Percentiles rank a stretch among this genome's conserved stretches.
These are phyloP conservation scores for Cepaea nemoralis DNA, from an alignment of 1,140 invertebrate species.

Conservation along the genomic window DNA sequence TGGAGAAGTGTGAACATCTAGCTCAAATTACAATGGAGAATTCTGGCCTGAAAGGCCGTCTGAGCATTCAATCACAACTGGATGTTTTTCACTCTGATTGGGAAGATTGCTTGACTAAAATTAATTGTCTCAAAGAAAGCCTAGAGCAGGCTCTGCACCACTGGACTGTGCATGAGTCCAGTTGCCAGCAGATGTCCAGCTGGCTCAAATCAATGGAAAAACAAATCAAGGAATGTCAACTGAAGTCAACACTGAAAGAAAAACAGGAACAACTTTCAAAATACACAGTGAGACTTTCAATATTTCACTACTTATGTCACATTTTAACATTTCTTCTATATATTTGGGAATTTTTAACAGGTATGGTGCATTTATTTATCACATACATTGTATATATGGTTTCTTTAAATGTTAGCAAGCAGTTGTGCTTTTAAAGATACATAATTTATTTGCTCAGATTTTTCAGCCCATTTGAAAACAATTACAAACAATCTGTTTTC, in stretches of 20 bases:
- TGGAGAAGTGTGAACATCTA: conserved; percentile 82
- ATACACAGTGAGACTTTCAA: conserved; percentile 85
- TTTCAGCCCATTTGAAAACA: too few species aligned
- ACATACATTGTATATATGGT: too few species aligned
- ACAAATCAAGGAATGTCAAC: conserved; percentile 86
- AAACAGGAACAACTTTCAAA: conserved; percentile 90
- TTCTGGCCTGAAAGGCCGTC: conserved; percentile 88
- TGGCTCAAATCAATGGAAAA: conserved; percentile 91
- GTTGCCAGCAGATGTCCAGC: conserved; percentile 83
- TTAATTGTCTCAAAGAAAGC: conserved; percentile 85
- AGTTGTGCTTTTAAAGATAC: too few species aligned
- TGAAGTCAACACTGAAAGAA: conserved; percentile 88
- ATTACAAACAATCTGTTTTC: too few species aligned
- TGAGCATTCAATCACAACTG: conserved; percentile 87
- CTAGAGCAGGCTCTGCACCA: conserved; percentile 88
- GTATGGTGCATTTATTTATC: too few species aligned
- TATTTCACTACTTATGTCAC: too few species aligned
- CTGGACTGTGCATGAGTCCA: conserved; percentile 91
- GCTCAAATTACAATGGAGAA: conserved; percentile 77
- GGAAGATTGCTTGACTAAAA: conserved; percentile 86
- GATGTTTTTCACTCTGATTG: conserved; percentile 89
- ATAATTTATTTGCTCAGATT: too few species aligned
- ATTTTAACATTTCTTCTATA: too few species aligned
- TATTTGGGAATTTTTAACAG: too few species aligned
- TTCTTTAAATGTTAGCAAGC: too few species aligned